Evolutionary conservation across 2,797 vertebrate species (phyloP).

Genomic region (Gephyroberyx darwinii): DNA sequence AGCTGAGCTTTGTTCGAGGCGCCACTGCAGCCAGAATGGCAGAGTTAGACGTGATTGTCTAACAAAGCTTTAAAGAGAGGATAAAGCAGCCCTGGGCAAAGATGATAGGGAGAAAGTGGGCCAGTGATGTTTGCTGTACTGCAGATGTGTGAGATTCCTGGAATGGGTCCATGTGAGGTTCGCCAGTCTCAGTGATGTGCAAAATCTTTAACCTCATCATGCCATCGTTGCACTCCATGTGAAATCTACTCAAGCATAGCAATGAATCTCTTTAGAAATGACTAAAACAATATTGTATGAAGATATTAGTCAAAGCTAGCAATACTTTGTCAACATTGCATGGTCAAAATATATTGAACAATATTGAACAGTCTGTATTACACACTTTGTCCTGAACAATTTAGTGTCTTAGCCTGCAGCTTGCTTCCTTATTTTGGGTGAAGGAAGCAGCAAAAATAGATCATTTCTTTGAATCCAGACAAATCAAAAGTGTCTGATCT

Average conservation of each 20-base stretch:
- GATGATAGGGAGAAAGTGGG: constrained; percentile 74
- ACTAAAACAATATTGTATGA: constrained; percentile 34
- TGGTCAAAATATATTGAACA: not conserved
- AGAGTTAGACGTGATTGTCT: constrained; percentile 34
- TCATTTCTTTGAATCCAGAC: constrained; percentile 41
- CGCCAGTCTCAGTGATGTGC: constrained; percentile 44
- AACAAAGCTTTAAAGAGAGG: constrained; percentile 48
- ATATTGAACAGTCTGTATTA: too few species aligned
- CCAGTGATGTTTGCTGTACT: constrained; percentile 60
- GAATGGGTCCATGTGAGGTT: constrained; percentile 58
- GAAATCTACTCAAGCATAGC: constrained; percentile 9
- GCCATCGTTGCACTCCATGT: constrained; percentile 31
- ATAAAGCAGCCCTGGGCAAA: constrained; percentile 59
- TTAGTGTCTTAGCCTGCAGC: constrained; percentile 11
- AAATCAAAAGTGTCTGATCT: constrained; percentile 35
- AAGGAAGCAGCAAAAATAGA: constrained; percentile 65
- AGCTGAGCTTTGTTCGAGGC: constrained; percentile 29
- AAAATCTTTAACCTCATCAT: constrained; percentile 43
- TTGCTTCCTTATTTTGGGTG: constrained; percentile 38
- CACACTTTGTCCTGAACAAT: constrained; percentile 58
- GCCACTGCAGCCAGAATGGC: constrained; percentile 25
- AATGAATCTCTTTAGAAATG: not conserved
- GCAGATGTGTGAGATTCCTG: constrained; percentile 67
- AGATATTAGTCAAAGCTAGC: constrained; percentile 21
- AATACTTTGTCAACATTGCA: not conserved